Percentiles rank a stretch among this genome's conserved stretches.
phyloP scores from a whole-genome alignment of 2,113 vertebrate genomes.

The Oncorhynchus mykiss region DNA sequence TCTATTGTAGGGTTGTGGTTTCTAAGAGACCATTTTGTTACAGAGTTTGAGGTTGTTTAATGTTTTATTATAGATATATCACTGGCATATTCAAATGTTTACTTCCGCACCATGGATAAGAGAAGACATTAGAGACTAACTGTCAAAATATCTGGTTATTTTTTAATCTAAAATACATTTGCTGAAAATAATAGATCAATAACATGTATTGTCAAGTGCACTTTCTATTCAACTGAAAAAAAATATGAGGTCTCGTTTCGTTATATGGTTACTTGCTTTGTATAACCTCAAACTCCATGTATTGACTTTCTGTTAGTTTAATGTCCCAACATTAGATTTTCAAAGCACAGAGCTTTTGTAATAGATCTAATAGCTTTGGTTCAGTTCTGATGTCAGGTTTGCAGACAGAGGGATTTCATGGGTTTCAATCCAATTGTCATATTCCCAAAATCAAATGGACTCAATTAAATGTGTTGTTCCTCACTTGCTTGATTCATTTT shows the following conservation, averaged over 20 bases:
- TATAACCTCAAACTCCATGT: not conserved
- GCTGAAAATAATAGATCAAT: too few species aligned
- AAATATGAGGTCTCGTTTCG: too few species aligned
- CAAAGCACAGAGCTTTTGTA: constrained; percentile 4
- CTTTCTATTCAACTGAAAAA: too few species aligned
- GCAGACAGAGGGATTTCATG: not conserved
- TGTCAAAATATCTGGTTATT: too few species aligned
- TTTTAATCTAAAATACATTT: too few species aligned
- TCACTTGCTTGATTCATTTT: constrained; percentile 27
- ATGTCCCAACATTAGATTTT: not conserved
- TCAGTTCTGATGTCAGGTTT: not conserved
- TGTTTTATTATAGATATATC: not conserved
- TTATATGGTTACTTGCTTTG: not conserved
- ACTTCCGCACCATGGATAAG: too few species aligned
- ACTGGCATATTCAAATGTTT: too few species aligned
- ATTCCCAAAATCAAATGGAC: not conserved
- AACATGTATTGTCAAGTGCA: too few species aligned
- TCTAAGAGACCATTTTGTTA: too few species aligned
- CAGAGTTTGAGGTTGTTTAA: too few species aligned
- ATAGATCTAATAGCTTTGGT: not conserved
- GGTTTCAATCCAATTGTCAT: not conserved
- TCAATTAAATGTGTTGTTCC: constrained; percentile 9
- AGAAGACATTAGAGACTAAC: too few species aligned
- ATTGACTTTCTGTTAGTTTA: not conserved
- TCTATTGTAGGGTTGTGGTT: too few species aligned